Percentiles rank a stretch among this genome's conserved stretches.
phyloP scores from a whole-genome alignment of 2,888 invertebrate species.

The Ophion ellenae region DNA sequence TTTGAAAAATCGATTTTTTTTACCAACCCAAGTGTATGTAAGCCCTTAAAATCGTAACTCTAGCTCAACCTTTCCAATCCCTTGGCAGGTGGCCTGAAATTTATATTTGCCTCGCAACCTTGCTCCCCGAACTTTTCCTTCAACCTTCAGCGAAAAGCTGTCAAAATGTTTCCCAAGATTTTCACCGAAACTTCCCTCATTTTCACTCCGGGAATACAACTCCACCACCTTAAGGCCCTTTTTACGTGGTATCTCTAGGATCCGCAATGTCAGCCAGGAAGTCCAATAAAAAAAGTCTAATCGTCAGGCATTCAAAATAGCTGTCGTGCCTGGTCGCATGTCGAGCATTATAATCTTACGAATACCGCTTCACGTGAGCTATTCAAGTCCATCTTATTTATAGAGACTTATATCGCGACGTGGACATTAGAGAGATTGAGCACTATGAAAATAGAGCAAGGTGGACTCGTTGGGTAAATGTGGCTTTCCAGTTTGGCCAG shows the following conservation, averaged over 20 bases:
- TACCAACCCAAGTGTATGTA: no score
- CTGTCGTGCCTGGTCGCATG: background rate
- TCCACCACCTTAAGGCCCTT: background rate
- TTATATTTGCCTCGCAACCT: background rate
- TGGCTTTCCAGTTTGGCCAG: conserved; percentile 43
- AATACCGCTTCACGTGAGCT: conserved; percentile 11
- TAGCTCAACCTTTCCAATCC: background rate
- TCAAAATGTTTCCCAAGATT: background rate
- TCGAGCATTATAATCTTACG: conserved; percentile 7
- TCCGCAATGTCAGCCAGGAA: background rate
- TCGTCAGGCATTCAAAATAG: background rate
- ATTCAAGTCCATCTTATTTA: conserved; percentile 6
- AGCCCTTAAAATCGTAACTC: background rate
- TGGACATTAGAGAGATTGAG: conserved; percentile 13
- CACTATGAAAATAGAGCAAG: conserved; percentile 40
- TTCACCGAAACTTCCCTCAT: background rate
- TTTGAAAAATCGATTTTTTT: no score
- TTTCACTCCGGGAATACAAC: background rate
- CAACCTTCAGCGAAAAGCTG: background rate
- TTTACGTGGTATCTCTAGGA: background rate
- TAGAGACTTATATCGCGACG: conserved; percentile 9
- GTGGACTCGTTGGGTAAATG: conserved; percentile 36
- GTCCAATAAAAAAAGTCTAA: background rate
- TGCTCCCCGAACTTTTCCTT: background rate
- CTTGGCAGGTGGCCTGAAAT: background rate